These are phyloP conservation scores for Chloromyia formosa DNA, from an alignment of 2,888 invertebrate species.

Conservation along the genomic window DNA sequence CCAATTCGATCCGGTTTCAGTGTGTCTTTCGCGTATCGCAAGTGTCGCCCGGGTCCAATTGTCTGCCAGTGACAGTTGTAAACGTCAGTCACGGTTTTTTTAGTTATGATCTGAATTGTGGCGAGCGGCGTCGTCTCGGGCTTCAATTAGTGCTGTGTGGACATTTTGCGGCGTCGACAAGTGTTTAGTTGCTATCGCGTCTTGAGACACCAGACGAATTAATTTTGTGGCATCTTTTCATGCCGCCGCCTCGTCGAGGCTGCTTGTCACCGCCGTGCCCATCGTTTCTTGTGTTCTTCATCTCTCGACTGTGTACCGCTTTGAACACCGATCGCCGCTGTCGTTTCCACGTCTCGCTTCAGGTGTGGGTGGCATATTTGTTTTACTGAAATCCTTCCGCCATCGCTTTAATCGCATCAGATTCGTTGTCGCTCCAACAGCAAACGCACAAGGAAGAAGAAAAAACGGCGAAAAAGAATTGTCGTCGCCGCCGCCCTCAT, in stretches of 20 bases:
- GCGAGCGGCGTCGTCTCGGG: background rate
- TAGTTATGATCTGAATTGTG: background rate
- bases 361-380: too few relatives aligned
- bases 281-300: background rate
- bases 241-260: background rate
- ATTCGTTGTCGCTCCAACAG: background rate
- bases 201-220: background rate
- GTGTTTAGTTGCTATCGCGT: slow-evolving; percentile 1
- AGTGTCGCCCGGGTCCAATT: background rate
- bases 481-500: too few relatives aligned
- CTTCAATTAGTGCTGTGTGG: background rate
- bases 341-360: too few relatives aligned
- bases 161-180: slow-evolving; percentile 4
- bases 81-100: slow-evolving; percentile 22
- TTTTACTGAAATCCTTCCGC: background rate
- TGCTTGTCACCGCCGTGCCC: background rate
- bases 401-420: background rate
- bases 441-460: background rate
- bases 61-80: slow-evolving; percentile 25
- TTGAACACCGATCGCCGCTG: too few relatives aligned
- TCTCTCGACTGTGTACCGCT: background rate
- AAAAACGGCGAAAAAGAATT: background rate
- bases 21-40: slow-evolving; percentile 14
- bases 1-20: background rate
- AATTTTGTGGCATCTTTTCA: background rate